phyloP scores from a whole-genome alignment of 2,797 vertebrate genomes.

The Kryptolebias ocellatus region DNA sequence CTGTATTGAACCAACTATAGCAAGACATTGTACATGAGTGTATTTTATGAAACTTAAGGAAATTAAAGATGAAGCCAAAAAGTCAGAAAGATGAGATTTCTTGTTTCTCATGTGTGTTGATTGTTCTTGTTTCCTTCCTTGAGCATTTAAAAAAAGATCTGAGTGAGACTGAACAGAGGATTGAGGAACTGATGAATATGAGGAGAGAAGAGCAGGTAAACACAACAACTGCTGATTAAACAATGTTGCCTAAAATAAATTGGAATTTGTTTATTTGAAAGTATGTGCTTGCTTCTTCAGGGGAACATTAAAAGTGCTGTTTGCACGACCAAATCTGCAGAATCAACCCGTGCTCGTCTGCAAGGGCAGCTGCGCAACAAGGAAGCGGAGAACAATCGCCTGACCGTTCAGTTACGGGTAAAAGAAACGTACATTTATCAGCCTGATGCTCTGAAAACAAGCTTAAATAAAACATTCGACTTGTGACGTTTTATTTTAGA shows the following conservation, averaged over 20 bases:
- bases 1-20: too few relatives aligned
- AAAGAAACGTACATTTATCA: background rate
- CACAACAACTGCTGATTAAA: background rate
- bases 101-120: background rate
- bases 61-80: background rate
- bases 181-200: conserved; percentile 80
- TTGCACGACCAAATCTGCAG: conserved; percentile 78
- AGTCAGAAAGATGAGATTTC: background rate
- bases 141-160: conserved; percentile 81
- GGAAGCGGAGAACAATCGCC: conserved; percentile 84
- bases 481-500: conserved; percentile 66
- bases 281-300: conserved; percentile 63
- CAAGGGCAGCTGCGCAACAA: conserved; percentile 86
- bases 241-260: background rate
- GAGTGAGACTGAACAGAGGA: conserved; percentile 75
- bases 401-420: conserved; percentile 87
- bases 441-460: background rate
- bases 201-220: conserved; percentile 84
- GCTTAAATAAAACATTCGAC: background rate
- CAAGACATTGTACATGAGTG: too few relatives aligned
- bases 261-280: conserved; percentile 2
- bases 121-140: background rate
- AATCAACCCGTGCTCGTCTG: conserved; percentile 83
- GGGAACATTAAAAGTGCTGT: conserved; percentile 74
- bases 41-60: background rate